phyloP scores from a whole-genome alignment of 2,888 invertebrate genomes.

The Himalopsyche tibetana region DNA sequence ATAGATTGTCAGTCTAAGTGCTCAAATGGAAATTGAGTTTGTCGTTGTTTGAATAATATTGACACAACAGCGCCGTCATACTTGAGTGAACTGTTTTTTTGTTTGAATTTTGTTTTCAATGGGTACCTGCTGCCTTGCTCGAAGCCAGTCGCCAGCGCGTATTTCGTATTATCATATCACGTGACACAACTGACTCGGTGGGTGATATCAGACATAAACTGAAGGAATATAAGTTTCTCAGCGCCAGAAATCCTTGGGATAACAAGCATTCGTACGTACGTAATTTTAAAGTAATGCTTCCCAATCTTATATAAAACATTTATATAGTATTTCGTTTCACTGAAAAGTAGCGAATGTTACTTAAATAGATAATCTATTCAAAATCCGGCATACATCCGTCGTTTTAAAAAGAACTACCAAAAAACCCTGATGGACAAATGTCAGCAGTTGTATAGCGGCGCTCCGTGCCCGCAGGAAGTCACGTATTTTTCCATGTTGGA shows the following conservation, averaged over 20 bases:
- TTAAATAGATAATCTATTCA: not conserved
- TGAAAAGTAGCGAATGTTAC: not conserved
- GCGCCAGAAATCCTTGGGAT: not conserved
- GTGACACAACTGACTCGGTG: slow-evolving; percentile 20
- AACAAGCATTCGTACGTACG: not conserved
- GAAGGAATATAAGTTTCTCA: not conserved
- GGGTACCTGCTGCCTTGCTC: slow-evolving; percentile 31
- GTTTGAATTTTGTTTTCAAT: slow-evolving; percentile 42
- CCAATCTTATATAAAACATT: too few relatives aligned
- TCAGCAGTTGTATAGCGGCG: slow-evolving; percentile 27
- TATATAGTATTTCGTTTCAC: too few relatives aligned
- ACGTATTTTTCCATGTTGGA: slow-evolving; percentile 16
- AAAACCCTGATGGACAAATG: not conserved
- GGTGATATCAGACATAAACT: slow-evolving; percentile 16
- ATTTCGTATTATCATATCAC: slow-evolving; percentile 37
- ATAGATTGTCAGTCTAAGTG: slow-evolving; percentile 28
- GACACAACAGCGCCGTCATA: slow-evolving; percentile 19
- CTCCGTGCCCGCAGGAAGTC: slow-evolving; percentile 16
- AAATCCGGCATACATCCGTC: not conserved
- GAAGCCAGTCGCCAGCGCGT: slow-evolving; percentile 34
- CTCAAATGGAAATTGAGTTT: slow-evolving; percentile 28
- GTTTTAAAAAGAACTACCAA: not conserved
- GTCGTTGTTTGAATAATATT: slow-evolving; percentile 29
- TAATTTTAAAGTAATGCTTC: too few relatives aligned
- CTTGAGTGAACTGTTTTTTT: slow-evolving; percentile 40